phyloP scores from a whole-genome alignment of 2,113 vertebrate genomes.

The Cyprinodon brontotheroides region DNA sequence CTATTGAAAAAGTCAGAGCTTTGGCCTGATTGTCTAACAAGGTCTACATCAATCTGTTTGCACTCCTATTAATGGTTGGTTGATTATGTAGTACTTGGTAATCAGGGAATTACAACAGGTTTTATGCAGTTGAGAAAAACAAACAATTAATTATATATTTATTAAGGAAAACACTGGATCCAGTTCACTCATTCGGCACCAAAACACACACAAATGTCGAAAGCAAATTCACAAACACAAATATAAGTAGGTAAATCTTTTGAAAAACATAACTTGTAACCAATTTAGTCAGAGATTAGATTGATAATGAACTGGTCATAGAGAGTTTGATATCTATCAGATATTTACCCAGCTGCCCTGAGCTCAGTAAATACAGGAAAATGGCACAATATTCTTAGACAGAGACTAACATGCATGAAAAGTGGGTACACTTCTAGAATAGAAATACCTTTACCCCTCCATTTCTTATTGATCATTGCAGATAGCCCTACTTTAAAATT shows the following conservation, averaged over 20 bases:
- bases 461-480: too few relatives aligned
- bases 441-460: too few relatives aligned
- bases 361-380: not conserved
- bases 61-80: constrained; percentile 53
- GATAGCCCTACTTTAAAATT: not conserved
- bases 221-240: not conserved
- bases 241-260: not conserved
- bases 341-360: not conserved
- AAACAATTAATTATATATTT: constrained; percentile 73
- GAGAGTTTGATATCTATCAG: not conserved
- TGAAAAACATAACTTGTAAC: not conserved
- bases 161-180: constrained; percentile 46
- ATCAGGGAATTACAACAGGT: constrained; percentile 58
- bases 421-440: too few relatives aligned
- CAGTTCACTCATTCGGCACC: constrained; percentile 13
- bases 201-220: constrained; percentile 6
- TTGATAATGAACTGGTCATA: not conserved
- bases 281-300: not conserved
- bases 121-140: constrained; percentile 48
- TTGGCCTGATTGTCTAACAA: not conserved
- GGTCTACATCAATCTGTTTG: not conserved
- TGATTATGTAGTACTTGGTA: constrained; percentile 65
- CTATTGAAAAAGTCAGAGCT: not conserved
- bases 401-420: not conserved
- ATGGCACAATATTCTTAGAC: not conserved